These are phyloP conservation scores for Poeciliopsis paucimaculata DNA, from an alignment of 2,797 vertebrate genomes.

Conservation along the genomic window DNA sequence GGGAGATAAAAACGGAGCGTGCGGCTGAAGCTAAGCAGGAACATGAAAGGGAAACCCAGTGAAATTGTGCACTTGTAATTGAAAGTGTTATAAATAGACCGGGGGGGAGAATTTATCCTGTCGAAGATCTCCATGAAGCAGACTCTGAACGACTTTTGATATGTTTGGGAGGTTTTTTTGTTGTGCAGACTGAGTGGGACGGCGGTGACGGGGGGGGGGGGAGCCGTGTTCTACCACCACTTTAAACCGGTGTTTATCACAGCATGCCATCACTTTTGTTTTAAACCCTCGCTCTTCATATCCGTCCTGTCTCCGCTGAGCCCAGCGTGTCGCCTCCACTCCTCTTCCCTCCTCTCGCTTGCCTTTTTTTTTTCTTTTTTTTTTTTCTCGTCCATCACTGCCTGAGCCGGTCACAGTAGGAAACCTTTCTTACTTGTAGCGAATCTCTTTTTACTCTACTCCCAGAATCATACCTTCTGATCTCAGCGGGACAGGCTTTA, in stretches of 20 bases:
- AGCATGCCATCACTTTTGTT: constrained; percentile 47
- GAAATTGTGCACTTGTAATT: background rate
- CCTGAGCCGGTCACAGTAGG: constrained; percentile 32
- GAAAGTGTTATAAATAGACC: background rate
- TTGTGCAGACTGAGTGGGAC: background rate
- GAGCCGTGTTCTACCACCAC: background rate
- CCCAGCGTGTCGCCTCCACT: constrained; percentile 32
- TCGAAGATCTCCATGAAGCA: constrained; percentile 11
- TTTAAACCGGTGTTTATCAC: constrained; percentile 49
- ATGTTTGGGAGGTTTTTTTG: background rate
- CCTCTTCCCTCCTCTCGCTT: constrained; percentile 2
- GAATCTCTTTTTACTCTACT: constrained; percentile 17
- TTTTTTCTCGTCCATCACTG: constrained; percentile 18
- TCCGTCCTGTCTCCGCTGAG: constrained; percentile 23
- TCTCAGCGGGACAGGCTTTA: constrained; percentile 28
- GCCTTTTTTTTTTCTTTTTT: constrained; percentile 8
- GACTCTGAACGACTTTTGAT: constrained; percentile 20
- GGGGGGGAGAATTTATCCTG: background rate
- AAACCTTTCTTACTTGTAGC: constrained; percentile 22
- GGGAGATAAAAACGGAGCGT: constrained; percentile 1
- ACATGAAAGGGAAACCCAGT: background rate
- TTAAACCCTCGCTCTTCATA: constrained; percentile 24
- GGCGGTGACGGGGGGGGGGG: background rate
- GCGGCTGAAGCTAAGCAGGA: background rate
- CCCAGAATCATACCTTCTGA: constrained; percentile 19